A percentile compares a stretch with the other conserved stretches of the same genome.
These are phyloP conservation scores for Acipenser ruthenus DNA, from an alignment of 2,797 vertebrate genomes.

Conservation along the genomic window DNA sequence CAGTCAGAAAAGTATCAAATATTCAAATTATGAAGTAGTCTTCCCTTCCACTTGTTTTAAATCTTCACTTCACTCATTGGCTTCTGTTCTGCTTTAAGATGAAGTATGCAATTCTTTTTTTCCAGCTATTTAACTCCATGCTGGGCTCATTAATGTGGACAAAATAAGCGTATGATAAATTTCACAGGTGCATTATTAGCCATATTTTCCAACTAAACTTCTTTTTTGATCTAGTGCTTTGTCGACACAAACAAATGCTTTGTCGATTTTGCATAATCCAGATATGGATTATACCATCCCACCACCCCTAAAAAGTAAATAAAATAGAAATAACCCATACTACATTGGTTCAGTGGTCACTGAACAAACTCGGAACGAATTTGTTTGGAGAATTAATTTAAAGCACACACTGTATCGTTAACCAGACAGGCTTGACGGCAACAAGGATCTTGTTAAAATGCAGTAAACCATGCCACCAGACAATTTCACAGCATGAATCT, in stretches of 20 bases:
- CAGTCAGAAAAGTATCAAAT: too few species aligned
- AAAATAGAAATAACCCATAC: not conserved
- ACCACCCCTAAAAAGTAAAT: not conserved
- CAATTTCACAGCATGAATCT: constrained; percentile 50
- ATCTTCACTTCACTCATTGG: too few species aligned
- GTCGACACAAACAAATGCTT: not conserved
- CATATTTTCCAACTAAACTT: too few species aligned
- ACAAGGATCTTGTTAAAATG: constrained; percentile 33
- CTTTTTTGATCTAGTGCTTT: not conserved
- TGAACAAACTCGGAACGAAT: constrained; percentile 2
- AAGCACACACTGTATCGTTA: constrained; percentile 36
- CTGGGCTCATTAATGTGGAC: too few species aligned
- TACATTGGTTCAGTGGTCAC: not conserved
- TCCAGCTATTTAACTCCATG: too few species aligned
- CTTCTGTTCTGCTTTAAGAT: too few species aligned
- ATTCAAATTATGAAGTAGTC: too few species aligned
- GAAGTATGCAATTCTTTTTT: too few species aligned
- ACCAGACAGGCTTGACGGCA: constrained; percentile 42
- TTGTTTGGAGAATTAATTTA: not conserved
- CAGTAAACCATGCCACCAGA: constrained; percentile 49
- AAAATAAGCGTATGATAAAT: too few species aligned
- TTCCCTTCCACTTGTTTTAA: too few species aligned
- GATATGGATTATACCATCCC: not conserved
- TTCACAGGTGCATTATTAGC: too few species aligned
- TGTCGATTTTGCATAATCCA: not conserved